Evolutionary conservation across 35 echinoderm and acorn worm genomes (phyloP), one percentile per base, ranked within the genome.

Genomic region (Amphiura filiformis): DNA sequence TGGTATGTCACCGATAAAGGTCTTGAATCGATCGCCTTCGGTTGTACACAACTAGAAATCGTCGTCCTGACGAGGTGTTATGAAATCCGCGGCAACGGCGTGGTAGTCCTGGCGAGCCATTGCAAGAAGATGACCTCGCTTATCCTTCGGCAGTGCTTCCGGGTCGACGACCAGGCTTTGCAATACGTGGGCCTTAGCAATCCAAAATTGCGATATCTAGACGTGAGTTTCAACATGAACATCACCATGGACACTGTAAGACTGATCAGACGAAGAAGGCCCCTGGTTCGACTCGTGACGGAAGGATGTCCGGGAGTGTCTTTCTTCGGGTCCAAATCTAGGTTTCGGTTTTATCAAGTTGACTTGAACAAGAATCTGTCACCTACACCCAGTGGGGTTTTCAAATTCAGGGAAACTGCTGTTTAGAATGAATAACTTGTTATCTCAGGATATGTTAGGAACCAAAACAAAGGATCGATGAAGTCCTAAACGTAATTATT

Each of bases 201-300:
- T 31, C 34, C 37, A 38, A 79, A 83, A 23, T 34, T 94, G 0
- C 56, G 75, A 9, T 57, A 94, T 52, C 81, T 94, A n/a, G 89
- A 94, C 39, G 61, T 94, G 28, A 85, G 87, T 41, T 87, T 78
- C 85, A 94, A 94, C 80, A 77, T 84, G 23, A 88, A 89, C 31
- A 85, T 91, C 41, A 78, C 93, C 23, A 36, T 38, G 33, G 79
- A 65, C 14, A 91, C 89, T 36, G 39, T 91, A 23, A 77, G 28
- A 32, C 40, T 78, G 30, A 84, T 91, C 39, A n/a, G 28, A 39
- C 34, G 35, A 7, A 37, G 85, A 30, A 34, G 34, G 1, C 26
- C 78, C 1, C 30, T 77, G 34, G 31, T 91, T 0, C 34, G 57
- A 17, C 36, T 94, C 0, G 81, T 89, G 26, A 87, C 90, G 2